Evolutionary conservation across 2,113 vertebrate genomes (phyloP).

Genomic region (Mugil cephalus): DNA sequence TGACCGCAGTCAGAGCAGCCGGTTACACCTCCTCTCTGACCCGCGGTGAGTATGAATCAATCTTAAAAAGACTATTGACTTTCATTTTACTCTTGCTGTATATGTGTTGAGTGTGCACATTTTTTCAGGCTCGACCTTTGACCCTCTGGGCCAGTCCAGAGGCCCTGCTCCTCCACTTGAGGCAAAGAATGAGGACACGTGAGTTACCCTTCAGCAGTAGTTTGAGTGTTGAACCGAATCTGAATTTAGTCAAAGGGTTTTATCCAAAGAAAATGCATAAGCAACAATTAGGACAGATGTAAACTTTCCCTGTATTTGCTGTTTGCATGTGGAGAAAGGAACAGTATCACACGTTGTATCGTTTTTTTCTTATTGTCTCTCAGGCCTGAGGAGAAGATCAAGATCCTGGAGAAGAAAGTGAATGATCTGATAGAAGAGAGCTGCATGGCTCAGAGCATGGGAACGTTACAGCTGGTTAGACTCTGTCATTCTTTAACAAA

Average conservation of each 20-base stretch:
- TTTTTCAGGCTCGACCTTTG: slow-evolving; percentile 89
- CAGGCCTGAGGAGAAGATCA: slow-evolving; percentile 95
- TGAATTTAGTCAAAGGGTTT: neutral
- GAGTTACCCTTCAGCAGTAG: slow-evolving; percentile 61
- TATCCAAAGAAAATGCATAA: neutral
- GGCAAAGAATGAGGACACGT: slow-evolving; percentile 93
- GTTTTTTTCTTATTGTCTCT: neutral
- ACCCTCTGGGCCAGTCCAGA: slow-evolving; percentile 91
- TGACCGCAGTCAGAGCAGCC: slow-evolving; percentile 96
- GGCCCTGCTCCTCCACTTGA: slow-evolving; percentile 93
- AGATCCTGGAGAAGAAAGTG: slow-evolving; percentile 95
- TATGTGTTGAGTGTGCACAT: neutral
- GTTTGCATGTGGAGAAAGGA: neutral
- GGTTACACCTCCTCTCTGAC: slow-evolving; percentile 90
- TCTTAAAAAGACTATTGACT: neutral
- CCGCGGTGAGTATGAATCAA: slow-evolving; percentile 83
- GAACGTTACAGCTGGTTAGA: slow-evolving; percentile 91
- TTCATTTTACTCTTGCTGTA: no score
- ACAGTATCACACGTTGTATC: neutral
- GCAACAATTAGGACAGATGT: neutral
- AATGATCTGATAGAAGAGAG: slow-evolving; percentile 97
- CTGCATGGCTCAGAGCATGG: slow-evolving; percentile 91
- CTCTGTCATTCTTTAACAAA: neutral
- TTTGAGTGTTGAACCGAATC: no score
- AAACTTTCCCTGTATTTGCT: neutral